A percentile compares a stretch with the other conserved stretches of the same genome.
phyloP scores from a whole-genome alignment of 1,140 invertebrate genomes.

The Brachystomella parvula region DNA sequence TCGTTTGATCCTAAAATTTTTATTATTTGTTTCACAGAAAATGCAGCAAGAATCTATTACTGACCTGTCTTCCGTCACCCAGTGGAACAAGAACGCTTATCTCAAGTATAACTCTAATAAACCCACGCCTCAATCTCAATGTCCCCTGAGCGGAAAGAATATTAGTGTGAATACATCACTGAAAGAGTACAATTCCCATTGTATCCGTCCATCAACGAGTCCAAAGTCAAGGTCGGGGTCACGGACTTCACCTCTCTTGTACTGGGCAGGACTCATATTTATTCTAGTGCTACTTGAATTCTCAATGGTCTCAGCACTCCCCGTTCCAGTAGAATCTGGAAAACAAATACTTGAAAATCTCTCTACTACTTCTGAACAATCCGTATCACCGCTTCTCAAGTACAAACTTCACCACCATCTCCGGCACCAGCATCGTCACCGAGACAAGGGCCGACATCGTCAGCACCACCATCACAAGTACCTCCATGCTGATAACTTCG shows the following conservation, averaged over 20 bases:
- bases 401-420: background rate
- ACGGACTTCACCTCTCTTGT: background rate
- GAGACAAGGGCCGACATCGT: background rate
- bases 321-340: background rate
- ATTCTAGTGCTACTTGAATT: background rate
- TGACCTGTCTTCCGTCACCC: too few relatives aligned
- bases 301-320: background rate
- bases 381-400: background rate
- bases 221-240: constrained; percentile 1
- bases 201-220: too few relatives aligned
- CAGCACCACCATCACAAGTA: background rate
- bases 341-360: constrained; percentile 2
- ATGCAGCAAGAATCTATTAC: too few relatives aligned
- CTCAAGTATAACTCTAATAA: too few relatives aligned
- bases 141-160: too few relatives aligned
- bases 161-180: too few relatives aligned
- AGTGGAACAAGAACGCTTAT: too few relatives aligned
- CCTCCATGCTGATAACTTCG: background rate
- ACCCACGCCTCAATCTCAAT: too few relatives aligned
- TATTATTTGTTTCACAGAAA: too few relatives aligned
- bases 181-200: too few relatives aligned
- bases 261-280: background rate
- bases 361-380: background rate
- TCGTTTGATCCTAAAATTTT: too few relatives aligned
- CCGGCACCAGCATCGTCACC: background rate